Base-by-base conservation (phyloP, 2,888 invertebrate species). In the Hyppa rectilinea region DNA sequence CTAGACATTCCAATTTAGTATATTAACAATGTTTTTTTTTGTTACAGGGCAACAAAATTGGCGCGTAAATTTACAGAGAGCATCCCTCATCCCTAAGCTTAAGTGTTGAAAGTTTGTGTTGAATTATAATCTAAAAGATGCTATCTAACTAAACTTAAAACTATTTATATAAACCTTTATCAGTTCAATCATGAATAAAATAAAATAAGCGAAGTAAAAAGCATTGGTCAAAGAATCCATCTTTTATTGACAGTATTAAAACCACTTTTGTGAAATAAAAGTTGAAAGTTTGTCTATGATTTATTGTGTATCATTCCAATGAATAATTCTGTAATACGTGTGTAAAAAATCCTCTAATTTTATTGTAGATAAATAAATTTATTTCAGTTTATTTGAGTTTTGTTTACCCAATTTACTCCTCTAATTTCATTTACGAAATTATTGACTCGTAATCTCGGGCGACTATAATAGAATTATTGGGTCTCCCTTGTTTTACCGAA, bases 21-120 rank as follows among this genome's bases (percentile, higher is more conserved):
- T 50, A 49, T 2, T 26, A 61, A 43, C 4, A 14, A 40, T 63
- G 20, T 58, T 26, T 58, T 77, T 68, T 80, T 85, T 89, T 90
- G 78, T 92, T 92, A 3, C 93, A 94, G 93, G 93, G 93, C 45
- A 91, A 93, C 81, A 85, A 87, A 40, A 53, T 80, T 0, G 2
- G 0, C 9, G 12, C 40, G 81, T 89, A 80, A 87, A 85, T 75
- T 45, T 83, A 83, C n/a, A 68, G 75, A 23, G 76, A 71, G 7
- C 86, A 87, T 73, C 62, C 66, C n/a, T 50, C 31, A 49, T 4
- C 36, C 53, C 49, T 50, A 66, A 69, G 69, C 7, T 3, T 83
- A 84, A 81, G 80, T 70, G 74, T 77, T 79, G 40, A 64, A 69
- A 64, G 64, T 74, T 69, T 59, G 53, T 62, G 75, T 83, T 70